These are phyloP conservation scores for Chaetodon trifasciatus DNA, from an alignment of 2,797 vertebrate genomes.

Conservation along the genomic window DNA sequence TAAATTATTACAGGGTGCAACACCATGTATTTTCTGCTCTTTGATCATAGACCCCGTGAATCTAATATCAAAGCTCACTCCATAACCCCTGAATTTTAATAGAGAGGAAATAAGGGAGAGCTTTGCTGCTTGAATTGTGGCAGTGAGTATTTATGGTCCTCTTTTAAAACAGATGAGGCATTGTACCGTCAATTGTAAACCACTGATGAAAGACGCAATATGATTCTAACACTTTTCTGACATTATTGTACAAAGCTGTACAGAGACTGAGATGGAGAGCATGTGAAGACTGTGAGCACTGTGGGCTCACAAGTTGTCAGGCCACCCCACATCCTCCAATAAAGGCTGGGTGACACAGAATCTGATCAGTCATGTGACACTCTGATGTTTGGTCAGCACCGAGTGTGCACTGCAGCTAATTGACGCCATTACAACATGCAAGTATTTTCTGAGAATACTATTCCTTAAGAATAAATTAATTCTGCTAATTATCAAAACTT, in stretches of 20 bases:
- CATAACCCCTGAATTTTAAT: slow-evolving; percentile 19
- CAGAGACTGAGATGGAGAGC: background rate
- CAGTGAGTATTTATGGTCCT: background rate
- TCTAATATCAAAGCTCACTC: slow-evolving; percentile 35
- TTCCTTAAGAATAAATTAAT: background rate
- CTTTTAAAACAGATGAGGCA: slow-evolving; percentile 14
- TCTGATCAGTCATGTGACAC: background rate
- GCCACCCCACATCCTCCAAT: background rate
- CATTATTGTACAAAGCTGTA: background rate
- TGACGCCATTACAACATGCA: background rate
- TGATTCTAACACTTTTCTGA: background rate
- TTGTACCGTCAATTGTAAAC: background rate
- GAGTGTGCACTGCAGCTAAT: background rate
- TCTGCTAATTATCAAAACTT: background rate
- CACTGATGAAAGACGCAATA: background rate
- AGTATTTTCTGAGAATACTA: background rate
- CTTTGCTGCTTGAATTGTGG: background rate
- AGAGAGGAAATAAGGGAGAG: slow-evolving; percentile 2
- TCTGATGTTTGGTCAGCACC: background rate
- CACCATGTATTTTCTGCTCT: background rate
- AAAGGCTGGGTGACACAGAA: background rate
- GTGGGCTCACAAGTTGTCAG: no score
- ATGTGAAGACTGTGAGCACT: background rate
- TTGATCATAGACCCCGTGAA: slow-evolving; percentile 14
- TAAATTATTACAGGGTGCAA: slow-evolving; percentile 8